Conservation (phyloP, 2,113 vertebrate genomes). For the Colaptes auratus region DNA sequence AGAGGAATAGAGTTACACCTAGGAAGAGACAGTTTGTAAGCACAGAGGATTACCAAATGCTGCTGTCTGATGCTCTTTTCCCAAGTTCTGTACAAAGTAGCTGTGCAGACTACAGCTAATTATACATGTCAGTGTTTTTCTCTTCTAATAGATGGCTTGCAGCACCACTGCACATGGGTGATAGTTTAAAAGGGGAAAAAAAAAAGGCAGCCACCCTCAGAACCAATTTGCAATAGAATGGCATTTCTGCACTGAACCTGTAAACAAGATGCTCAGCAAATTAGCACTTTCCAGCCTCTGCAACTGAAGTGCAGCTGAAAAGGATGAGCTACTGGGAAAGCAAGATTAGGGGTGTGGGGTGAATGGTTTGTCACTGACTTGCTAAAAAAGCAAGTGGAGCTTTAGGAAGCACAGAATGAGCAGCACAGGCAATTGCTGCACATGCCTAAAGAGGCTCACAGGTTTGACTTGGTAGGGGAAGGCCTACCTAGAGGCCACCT, state of each 20-base stretch:
- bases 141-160: neutral
- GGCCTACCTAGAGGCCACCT: neutral
- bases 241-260: neutral
- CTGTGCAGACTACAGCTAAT: slow-evolving; percentile 15
- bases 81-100: neutral
- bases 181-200: neutral
- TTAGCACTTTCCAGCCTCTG: neutral
- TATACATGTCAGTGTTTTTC: neutral
- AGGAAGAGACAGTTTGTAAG: neutral
- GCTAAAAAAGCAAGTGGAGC: neutral
- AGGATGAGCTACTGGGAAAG: neutral
- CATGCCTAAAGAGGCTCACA: neutral
- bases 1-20: neutral
- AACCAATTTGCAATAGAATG: slow-evolving; percentile 10
- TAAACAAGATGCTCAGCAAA: slow-evolving; percentile 39
- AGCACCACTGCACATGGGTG: neutral
- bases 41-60: neutral
- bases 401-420: neutral
- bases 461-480: neutral
- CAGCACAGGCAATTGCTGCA: neutral
- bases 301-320: neutral
- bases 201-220: neutral
- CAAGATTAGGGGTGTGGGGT: neutral
- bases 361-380: neutral
- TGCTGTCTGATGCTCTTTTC: neutral